Base-by-base conservation (phyloP, 2,888 invertebrate species). In the Parapristionchus giblindavisi region DNA sequence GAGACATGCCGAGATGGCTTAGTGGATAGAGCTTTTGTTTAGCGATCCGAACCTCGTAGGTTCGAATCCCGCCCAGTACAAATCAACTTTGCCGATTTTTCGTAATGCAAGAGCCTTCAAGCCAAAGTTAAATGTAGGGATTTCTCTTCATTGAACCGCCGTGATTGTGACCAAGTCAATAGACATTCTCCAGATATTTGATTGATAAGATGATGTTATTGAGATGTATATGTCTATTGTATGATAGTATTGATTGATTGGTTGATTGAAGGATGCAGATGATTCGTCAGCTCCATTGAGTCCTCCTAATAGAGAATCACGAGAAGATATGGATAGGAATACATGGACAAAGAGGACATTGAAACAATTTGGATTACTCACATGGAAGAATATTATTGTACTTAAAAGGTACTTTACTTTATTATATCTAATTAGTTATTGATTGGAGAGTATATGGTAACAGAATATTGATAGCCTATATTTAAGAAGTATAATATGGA, bases 371-470 rank as follows among this genome's bases (percentile, higher is more conserved):
- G 75, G 75, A 60, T 77, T 84, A 21, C 79, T 86, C 24, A 75
- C 82, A 34, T 77, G 78, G 77, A 87, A 87, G 76, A 83, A 87
- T 76, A 75, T 80, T 36, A 51, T 83, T n/a, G 70, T 85, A n/a
- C 72, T 84, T 40, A 77, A 79, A 75, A 73, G 83, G 68, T 79
- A 76, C 72, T 34, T 2, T 65, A 2, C 29, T 65, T 65, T n/a
- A 11, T 29, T 24, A 21, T 3, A 34, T 61, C 5, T 21, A 38
- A 8, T 36, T 61, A n/a, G 27, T 36, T 61, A 14, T 6, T 58
- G 14, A 56, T 3, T 17, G 27, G 52, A 17, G 52, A 52, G 21
- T 52, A 21, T 21, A n/a, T 11, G 4, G 17, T n/a, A n/a, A n/a
- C n/a, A n/a, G n/a, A n/a, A n/a, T n/a, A n/a, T n/a, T 48, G 48